These are phyloP conservation scores for Platichthys flesus DNA, from an alignment of 2,113 vertebrate genomes.

Conservation along the genomic window DNA sequence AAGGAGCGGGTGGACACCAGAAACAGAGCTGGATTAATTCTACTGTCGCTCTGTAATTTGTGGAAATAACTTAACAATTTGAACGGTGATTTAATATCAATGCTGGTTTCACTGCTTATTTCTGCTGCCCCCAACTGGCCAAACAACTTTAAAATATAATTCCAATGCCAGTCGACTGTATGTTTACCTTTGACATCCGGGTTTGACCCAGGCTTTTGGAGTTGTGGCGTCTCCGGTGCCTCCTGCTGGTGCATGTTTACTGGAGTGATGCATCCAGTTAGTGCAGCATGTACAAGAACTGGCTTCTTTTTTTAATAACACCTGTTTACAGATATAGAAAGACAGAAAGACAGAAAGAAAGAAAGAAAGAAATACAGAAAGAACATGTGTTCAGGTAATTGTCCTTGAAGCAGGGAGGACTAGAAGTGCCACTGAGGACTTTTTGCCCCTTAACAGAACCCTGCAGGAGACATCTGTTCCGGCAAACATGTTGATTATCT, in stretches of 20 bases:
- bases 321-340: conserved; percentile 36
- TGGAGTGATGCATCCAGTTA: neutral
- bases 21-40: too few relatives aligned
- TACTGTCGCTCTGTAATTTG: too few relatives aligned
- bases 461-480: neutral
- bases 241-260: conserved; percentile 10
- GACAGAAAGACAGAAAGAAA: neutral
- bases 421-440: neutral
- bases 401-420: neutral
- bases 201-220: conserved; percentile 3
- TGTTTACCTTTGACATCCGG: conserved; percentile 32
- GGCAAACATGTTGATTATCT: neutral
- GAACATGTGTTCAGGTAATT: conserved; percentile 9
- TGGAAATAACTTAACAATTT: too few relatives aligned
- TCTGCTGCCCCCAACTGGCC: neutral
- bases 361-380: neutral
- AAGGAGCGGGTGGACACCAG: too few relatives aligned
- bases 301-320: neutral
- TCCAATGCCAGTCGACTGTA: neutral
- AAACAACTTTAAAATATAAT: neutral
- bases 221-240: neutral
- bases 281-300: neutral
- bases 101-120: neutral
- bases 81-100: too few relatives aligned
- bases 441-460: neutral